phyloP scores from a whole-genome alignment of 2,888 invertebrate species.

The Drosophila emarginata region DNA sequence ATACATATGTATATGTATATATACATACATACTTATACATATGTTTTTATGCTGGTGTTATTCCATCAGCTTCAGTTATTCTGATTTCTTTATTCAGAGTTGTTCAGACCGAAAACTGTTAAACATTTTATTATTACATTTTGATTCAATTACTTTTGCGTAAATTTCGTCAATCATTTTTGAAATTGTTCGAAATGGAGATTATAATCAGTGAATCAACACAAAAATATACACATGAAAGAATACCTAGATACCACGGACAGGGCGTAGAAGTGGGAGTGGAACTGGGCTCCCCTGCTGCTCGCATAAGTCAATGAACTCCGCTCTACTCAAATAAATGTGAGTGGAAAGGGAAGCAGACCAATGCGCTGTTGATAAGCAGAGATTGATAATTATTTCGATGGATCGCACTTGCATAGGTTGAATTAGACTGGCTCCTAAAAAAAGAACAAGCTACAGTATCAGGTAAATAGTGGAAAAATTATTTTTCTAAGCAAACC shows the following conservation, averaged over 20 bases:
- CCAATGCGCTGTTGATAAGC: constrained; percentile 9
- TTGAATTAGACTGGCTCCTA: not conserved
- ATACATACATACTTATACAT: no score
- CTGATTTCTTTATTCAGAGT: no score
- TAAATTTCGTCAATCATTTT: not conserved
- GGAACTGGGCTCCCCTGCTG: not conserved
- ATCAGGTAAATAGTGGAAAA: not conserved
- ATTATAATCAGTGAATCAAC: not conserved
- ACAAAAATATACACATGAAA: not conserved
- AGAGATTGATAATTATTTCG: constrained; percentile 3
- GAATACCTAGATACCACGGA: not conserved
- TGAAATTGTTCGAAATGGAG: not conserved
- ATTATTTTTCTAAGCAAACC: not conserved
- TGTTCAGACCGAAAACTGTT: no score
- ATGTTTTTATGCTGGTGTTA: no score
- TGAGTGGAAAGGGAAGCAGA: not conserved
- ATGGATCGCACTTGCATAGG: not conserved
- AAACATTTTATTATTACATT: no score
- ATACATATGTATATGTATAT: no score
- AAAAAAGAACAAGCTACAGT: not conserved
- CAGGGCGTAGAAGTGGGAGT: not conserved
- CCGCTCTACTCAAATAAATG: not conserved
- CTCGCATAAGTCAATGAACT: constrained; percentile 3
- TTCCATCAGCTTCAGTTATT: no score
- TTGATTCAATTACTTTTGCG: no score